These are phyloP conservation scores for Clarias fuscus DNA, from an alignment of 2,797 vertebrate genomes.

Conservation along the genomic window DNA sequence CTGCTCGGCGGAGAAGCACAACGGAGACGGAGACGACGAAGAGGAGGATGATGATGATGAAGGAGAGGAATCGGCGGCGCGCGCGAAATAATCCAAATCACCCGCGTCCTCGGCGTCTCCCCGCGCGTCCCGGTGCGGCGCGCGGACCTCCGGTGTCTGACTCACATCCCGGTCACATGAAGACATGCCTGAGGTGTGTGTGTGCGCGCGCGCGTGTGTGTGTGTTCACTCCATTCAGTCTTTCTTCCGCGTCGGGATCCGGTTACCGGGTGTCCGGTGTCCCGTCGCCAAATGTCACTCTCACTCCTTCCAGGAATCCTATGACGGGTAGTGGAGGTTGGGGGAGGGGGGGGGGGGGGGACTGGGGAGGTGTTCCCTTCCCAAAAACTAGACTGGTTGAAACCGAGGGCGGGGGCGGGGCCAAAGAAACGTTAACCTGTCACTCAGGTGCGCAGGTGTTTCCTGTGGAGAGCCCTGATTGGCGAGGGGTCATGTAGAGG, in stretches of 20 bases:
- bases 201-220: too few species aligned
- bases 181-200: slow-evolving; percentile 74
- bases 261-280: slow-evolving; percentile 95
- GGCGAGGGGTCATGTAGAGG: not conserved
- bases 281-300: slow-evolving; percentile 76
- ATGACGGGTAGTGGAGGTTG: slow-evolving; percentile 47
- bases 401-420: not conserved
- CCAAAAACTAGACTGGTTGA: not conserved
- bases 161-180: slow-evolving; percentile 71
- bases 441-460: slow-evolving; percentile 19
- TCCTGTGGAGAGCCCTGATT: not conserved
- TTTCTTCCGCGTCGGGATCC: slow-evolving; percentile 86
- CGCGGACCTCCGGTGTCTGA: slow-evolving; percentile 75
- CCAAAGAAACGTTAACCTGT: not conserved
- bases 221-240: slow-evolving; percentile 50
- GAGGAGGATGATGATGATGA: not conserved
- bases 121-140: slow-evolving; percentile 81
- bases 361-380: not conserved
- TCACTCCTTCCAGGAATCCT: slow-evolving; percentile 85
- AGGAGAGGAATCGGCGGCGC: not conserved
- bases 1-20: slow-evolving; percentile 90
- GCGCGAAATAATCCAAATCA: slow-evolving; percentile 16
- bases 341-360: not conserved
- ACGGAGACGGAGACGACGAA: not conserved
- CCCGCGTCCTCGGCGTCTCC: slow-evolving; percentile 33